Evolutionary conservation across 2,888 invertebrate species (phyloP).

Genomic region (Temnothorax rugatulus): DNA sequence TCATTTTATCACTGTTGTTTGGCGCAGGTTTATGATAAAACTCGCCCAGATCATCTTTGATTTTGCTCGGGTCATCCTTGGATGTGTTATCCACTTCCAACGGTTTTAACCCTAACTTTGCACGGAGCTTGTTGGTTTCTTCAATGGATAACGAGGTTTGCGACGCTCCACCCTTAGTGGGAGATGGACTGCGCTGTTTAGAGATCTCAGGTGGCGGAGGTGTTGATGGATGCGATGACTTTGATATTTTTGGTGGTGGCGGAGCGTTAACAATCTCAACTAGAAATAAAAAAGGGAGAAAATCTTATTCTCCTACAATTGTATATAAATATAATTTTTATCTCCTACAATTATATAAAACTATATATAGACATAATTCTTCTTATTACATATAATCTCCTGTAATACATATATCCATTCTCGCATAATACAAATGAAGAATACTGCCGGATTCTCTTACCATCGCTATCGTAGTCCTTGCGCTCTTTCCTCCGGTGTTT

Average conservation of each 20-base stretch:
- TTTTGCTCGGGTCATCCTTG: constrained; percentile 80
- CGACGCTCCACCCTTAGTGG: constrained; percentile 83
- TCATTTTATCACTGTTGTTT: constrained; percentile 91
- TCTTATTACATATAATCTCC: neutral
- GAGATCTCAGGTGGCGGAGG: constrained; percentile 84
- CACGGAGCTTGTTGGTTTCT: constrained; percentile 95
- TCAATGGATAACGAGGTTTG: constrained; percentile 91
- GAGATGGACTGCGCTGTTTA: constrained; percentile 73
- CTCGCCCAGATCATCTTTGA: constrained; percentile 90
- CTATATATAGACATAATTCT: neutral
- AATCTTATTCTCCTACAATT: constrained; percentile 45
- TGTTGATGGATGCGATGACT: constrained; percentile 79
- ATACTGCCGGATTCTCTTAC: constrained; percentile 73
- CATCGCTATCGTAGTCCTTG: constrained; percentile 85
- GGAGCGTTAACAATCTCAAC: constrained; percentile 85
- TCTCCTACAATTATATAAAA: neutral
- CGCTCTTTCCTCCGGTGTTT: constrained; percentile 85
- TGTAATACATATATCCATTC: neutral
- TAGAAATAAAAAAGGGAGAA: constrained; percentile 66
- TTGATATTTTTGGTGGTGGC: constrained; percentile 85
- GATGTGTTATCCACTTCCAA: constrained; percentile 89
- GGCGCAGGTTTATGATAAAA: constrained; percentile 95
- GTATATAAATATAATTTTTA: constrained; percentile 11
- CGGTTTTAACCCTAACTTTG: constrained; percentile 97
- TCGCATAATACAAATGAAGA: neutral